Evolutionary conservation across 2,797 vertebrate genomes (phyloP), one percentile per base, ranked within the genome.

Genomic region (Mus caroli): DNA sequence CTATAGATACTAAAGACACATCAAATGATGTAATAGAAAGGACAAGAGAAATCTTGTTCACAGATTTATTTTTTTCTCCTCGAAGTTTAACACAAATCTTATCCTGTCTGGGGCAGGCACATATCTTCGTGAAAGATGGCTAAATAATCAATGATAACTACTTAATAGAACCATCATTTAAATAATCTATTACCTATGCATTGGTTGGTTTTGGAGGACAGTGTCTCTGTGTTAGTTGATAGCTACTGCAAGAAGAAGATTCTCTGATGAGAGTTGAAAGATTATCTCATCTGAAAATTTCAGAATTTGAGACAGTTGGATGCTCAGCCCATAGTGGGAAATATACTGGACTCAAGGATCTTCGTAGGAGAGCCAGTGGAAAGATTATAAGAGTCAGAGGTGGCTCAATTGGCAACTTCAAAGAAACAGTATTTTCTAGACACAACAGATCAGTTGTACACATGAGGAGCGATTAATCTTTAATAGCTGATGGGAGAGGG

Each of bases 81-180:
- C 7, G 62, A 67, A 86, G 43, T 34, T 52, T 69, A 73, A 67
- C 28, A 40, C 31, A 58, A 88, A 56, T 78, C 58, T 90, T 20
- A 52, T 60, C 76, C 64, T 54, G 3, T 73, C 84, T 40, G 60
- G 73, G 50, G 43, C 19, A 89, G n/a, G 6, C 43, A 13, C 3
- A 75, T 22, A 54, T 24, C 0, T 52, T 87, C 87, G 26, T 71
- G 6, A 1, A 67, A 76, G 17, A 46, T 84, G 52, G n/a, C 43
- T 73, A 94, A 84, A 84, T 83, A 91, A 94, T 90, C 73, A 92
- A 56, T 56, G 64, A 80, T 28, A 46, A 88, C 43, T 79, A 71
- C 52, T 94, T 67, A 60, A 60, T 4, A 83, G 88, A 94, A 91
- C 40, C 28, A 90, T 88, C 9, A 78, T 88, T 93, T 69, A 1